phyloP scores from a whole-genome alignment of 2,888 invertebrate species.

The Leucophora obtusa region DNA sequence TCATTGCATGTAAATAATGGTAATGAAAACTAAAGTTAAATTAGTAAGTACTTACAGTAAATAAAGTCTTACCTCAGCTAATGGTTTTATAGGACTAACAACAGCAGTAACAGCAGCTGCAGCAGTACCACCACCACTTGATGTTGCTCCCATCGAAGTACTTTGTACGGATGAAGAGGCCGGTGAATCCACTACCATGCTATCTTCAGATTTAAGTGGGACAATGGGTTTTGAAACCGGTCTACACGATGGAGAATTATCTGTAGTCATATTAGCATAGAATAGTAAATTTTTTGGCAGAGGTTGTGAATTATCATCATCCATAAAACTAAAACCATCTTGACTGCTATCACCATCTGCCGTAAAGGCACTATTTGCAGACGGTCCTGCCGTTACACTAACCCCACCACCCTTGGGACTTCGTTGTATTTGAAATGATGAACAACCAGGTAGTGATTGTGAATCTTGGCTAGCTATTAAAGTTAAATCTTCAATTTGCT shows the following conservation, averaged over 20 bases:
- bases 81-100: constrained; percentile 68
- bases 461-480: constrained; percentile 52
- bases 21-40: too few relatives aligned
- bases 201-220: constrained; percentile 74
- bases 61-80: constrained; percentile 70
- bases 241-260: constrained; percentile 76
- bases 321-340: constrained; percentile 81
- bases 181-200: constrained; percentile 68
- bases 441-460: constrained; percentile 42
- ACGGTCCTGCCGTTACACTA: constrained; percentile 41
- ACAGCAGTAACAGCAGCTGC: constrained; percentile 31
- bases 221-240: constrained; percentile 77
- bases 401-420: constrained; percentile 66
- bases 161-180: constrained; percentile 68
- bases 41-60: too few relatives aligned
- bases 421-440: constrained; percentile 63
- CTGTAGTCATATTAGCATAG: constrained; percentile 77
- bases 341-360: constrained; percentile 80
- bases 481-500: constrained; percentile 57
- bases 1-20: too few relatives aligned
- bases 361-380: constrained; percentile 52
- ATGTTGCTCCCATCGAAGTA: constrained; percentile 62
- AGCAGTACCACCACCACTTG: constrained; percentile 29
- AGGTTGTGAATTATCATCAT: constrained; percentile 79
- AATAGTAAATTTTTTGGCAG: constrained; percentile 76